Conservation (phyloP, 1,140 invertebrate genomes). For the Formica exsecta region DNA sequence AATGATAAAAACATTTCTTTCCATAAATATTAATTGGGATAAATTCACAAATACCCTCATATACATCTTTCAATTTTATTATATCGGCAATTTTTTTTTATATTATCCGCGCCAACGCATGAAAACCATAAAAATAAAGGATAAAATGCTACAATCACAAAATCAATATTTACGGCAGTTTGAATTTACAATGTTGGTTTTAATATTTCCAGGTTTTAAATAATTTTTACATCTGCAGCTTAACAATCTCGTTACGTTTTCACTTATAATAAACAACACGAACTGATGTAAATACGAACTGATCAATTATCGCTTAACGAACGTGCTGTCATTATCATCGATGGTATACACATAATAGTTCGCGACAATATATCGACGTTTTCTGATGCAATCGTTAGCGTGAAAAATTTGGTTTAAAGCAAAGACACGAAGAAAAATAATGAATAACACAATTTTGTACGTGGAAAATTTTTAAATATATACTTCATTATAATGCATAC, state of each 20-base stretch:
- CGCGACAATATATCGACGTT: neutral
- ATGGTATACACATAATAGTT: neutral
- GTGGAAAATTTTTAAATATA: neutral
- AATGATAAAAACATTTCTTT: neutral
- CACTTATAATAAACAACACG: constrained; percentile 26
- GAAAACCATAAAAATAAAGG: neutral
- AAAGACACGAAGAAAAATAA: neutral
- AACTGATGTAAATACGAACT: neutral
- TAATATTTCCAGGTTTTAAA: neutral
- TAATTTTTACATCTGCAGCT: neutral
- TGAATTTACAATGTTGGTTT: constrained; percentile 27
- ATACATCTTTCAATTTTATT: constrained; percentile 2
- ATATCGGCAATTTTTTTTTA: constrained; percentile 5
- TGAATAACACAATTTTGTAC: neutral
- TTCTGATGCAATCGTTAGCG: constrained; percentile 21
- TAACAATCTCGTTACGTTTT: constrained; percentile 32
- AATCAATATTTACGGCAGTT: constrained; percentile 42
- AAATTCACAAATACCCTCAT: constrained; percentile 21
- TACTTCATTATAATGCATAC: neutral
- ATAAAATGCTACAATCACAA: constrained; percentile 4
- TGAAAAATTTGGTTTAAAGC: constrained; percentile 15
- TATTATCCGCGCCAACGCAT: neutral
- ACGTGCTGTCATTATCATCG: constrained; percentile 27
- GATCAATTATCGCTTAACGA: constrained; percentile 52
- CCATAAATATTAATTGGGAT: neutral